These are phyloP conservation scores for Mus spretus DNA, from an alignment of 2,797 vertebrate genomes.

Conservation along the genomic window DNA sequence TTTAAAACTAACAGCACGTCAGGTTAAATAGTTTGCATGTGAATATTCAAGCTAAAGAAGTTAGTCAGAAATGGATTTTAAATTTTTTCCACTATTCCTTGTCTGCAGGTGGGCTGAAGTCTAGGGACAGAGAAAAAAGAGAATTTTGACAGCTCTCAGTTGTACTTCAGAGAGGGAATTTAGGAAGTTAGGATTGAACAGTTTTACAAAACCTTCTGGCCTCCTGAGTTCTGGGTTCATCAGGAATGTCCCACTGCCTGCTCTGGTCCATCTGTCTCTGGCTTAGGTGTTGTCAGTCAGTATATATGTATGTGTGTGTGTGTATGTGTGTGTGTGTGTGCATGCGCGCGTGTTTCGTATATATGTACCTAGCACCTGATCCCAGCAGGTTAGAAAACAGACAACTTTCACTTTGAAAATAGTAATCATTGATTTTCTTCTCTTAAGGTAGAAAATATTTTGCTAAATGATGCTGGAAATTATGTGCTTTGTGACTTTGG, in stretches of 20 bases:
- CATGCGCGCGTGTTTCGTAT: background rate
- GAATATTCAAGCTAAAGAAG: background rate
- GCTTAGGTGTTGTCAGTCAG: background rate
- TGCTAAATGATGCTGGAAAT: slow-evolving; percentile 96
- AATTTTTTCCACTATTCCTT: background rate
- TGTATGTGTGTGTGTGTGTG: background rate
- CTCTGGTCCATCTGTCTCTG: slow-evolving; percentile 28
- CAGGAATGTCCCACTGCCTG: no score
- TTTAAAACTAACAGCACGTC: background rate
- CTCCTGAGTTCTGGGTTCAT: background rate
- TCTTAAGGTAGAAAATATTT: slow-evolving; percentile 97
- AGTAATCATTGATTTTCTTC: slow-evolving; percentile 76
- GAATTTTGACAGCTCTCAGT: background rate
- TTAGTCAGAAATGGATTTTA: background rate
- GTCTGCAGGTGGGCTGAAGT: background rate
- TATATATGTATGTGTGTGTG: background rate
- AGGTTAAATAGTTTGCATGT: background rate
- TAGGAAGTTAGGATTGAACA: background rate
- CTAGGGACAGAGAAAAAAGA: slow-evolving; percentile 26
- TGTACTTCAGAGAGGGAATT: slow-evolving; percentile 7
- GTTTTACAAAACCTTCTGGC: background rate
- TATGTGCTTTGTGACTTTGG: slow-evolving; percentile 99
- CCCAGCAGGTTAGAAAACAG: slow-evolving; percentile 25
- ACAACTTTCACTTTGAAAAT: slow-evolving; percentile 55
- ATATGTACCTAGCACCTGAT: background rate